phyloP scores from a whole-genome alignment of 2,113 vertebrate species.

The Andinoacara biseriatus region DNA sequence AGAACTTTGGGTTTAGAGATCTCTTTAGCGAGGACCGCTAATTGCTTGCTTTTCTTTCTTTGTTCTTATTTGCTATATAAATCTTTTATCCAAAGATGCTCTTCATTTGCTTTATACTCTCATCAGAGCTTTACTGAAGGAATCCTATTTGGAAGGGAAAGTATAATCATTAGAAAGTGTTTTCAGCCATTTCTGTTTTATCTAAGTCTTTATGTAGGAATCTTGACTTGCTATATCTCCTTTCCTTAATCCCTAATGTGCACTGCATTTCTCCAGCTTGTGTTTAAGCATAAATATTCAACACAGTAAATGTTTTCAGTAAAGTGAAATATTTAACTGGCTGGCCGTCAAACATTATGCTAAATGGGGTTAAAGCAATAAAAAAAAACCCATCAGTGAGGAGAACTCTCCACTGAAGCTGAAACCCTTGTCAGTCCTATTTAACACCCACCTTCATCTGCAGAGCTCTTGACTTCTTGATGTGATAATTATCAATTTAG shows the following conservation, averaged over 20 bases:
- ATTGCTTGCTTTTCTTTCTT: not conserved
- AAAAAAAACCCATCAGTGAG: slow-evolving; percentile 2
- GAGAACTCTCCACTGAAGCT: not conserved
- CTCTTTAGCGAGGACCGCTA: not conserved
- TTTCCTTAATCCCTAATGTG: not conserved
- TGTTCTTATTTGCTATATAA: slow-evolving; percentile 1
- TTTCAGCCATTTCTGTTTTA: slow-evolving; percentile 6
- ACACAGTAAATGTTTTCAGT: not conserved
- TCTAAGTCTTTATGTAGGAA: not conserved
- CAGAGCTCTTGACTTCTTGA: slow-evolving; percentile 20
- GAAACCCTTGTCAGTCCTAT: not conserved
- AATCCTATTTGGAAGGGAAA: slow-evolving; percentile 15
- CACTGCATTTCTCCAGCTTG: not conserved
- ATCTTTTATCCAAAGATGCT: not conserved
- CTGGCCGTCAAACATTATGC: slow-evolving; percentile 11
- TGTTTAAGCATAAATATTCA: not conserved
- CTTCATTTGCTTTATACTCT: slow-evolving; percentile 8
- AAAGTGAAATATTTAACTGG: not conserved
- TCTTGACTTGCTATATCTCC: not conserved
- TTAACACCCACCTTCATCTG: slow-evolving; percentile 32
- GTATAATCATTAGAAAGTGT: not conserved
- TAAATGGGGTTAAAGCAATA: slow-evolving; percentile 18
- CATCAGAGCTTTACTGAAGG: not conserved
- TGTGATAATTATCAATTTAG: slow-evolving; percentile 44
- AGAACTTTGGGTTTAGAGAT: not conserved